These are phyloP conservation scores for Mylabris sibirica DNA, from an alignment of 2,888 invertebrate genomes.

Conservation along the genomic window DNA sequence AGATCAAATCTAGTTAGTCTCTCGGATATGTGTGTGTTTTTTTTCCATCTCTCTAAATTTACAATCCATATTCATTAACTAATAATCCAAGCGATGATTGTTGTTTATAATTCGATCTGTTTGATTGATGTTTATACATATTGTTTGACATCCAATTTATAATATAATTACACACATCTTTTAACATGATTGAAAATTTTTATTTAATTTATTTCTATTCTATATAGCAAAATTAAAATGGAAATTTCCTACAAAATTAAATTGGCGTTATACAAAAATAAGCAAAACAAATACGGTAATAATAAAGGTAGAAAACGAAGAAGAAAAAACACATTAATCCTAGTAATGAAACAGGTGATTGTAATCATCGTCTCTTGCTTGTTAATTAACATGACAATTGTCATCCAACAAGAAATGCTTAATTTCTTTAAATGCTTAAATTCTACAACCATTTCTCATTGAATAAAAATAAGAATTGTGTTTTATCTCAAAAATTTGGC, in stretches of 20 bases:
- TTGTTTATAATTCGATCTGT: constrained; percentile 2
- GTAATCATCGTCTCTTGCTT: background rate
- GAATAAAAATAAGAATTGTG: no score
- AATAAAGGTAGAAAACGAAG: no score
- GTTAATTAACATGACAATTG: background rate
- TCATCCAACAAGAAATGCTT: background rate
- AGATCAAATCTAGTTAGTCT: background rate
- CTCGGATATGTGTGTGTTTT: background rate
- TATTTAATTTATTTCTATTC: background rate
- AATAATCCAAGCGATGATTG: background rate
- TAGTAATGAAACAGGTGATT: background rate
- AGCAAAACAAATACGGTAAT: background rate
- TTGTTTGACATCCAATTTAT: constrained; percentile 5
- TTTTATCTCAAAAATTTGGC: no score
- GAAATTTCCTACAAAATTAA: background rate
- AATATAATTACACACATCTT: constrained; percentile 5
- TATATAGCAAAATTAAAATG: background rate
- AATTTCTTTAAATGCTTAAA: background rate
- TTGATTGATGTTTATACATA: constrained; percentile 1
- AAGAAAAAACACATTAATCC: background rate
- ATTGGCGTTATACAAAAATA: background rate
- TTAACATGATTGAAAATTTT: background rate
- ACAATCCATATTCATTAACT: constrained; percentile 1
- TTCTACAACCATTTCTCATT: no score
- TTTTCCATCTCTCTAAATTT: background rate